phyloP scores from a whole-genome alignment of 2,888 invertebrate genomes.

The Cataglyphis cursor region DNA sequence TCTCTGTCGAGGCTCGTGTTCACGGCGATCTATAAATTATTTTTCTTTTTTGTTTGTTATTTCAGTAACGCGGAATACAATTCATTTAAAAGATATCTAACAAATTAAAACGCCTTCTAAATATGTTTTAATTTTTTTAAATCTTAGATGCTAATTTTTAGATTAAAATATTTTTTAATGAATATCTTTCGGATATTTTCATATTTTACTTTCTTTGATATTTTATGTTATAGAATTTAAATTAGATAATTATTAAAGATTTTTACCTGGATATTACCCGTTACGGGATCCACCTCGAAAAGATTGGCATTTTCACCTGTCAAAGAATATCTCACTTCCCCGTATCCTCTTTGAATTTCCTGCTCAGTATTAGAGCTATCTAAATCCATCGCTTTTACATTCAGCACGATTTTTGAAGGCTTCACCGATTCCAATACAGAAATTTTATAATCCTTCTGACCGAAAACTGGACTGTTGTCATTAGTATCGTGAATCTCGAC shows the following conservation, averaged over 20 bases:
- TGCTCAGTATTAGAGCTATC: slow-evolving; percentile 89
- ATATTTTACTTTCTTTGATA: not conserved
- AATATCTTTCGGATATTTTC: not conserved
- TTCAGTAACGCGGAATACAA: not conserved
- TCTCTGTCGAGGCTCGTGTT: slow-evolving; percentile 92
- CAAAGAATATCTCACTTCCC: slow-evolving; percentile 91
- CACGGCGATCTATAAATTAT: slow-evolving; percentile 87
- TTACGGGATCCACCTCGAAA: slow-evolving; percentile 91
- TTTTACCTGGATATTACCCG: slow-evolving; percentile 90
- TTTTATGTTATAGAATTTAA: slow-evolving; percentile 4
- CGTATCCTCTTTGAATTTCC: slow-evolving; percentile 88
- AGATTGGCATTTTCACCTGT: slow-evolving; percentile 92
- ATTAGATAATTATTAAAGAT: not conserved
- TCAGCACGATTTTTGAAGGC: slow-evolving; percentile 90
- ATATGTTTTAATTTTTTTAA: not conserved
- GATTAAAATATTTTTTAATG: not conserved
- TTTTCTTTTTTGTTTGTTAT: not conserved
- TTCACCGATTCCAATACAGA: slow-evolving; percentile 91
- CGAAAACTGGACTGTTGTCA: slow-evolving; percentile 92
- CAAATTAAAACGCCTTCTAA: not conserved
- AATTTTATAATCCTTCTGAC: slow-evolving; percentile 90
- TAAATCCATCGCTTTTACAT: slow-evolving; percentile 91
- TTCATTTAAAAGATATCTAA: not conserved
- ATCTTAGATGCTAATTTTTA: not conserved
- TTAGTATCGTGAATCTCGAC: slow-evolving; percentile 92